phyloP scores from a whole-genome alignment of 2,113 vertebrate genomes.

The Uria lomvia region DNA sequence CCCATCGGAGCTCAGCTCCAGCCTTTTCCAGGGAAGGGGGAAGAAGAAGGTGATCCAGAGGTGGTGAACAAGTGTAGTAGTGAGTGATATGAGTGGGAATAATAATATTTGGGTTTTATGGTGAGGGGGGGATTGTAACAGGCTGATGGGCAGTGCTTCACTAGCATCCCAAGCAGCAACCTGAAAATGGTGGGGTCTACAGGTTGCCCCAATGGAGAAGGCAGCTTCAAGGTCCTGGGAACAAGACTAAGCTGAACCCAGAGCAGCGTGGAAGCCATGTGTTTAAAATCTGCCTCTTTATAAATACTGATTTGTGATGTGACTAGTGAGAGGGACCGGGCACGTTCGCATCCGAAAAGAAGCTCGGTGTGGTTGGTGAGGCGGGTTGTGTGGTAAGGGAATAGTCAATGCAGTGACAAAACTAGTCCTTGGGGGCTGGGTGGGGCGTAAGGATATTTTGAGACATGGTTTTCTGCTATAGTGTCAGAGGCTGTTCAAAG shows the following conservation, averaged over 20 bases:
- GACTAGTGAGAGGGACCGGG: background rate
- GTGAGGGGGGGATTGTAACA: no score
- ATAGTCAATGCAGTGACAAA: background rate
- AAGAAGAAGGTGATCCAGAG: background rate
- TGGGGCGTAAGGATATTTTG: background rate
- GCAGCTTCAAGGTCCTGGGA: background rate
- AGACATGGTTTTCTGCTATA: rapidly evolving
- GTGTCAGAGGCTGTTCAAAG: background rate
- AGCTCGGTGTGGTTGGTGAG: background rate
- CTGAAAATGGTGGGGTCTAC: no score
- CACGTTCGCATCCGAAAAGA: background rate
- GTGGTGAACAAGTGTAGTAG: background rate
- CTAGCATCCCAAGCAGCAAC: background rate
- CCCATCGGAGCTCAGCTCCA: background rate
- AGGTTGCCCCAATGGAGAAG: background rate
- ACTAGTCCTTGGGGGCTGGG: background rate
- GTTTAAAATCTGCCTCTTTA: background rate
- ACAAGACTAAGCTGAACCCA: background rate
- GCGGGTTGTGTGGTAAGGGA: background rate
- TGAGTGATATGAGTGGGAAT: background rate
- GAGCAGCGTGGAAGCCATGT: rapidly evolving
- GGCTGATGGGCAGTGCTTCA: background rate
- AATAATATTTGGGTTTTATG: background rate
- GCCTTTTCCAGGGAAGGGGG: background rate
- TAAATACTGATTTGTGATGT: background rate